Base-by-base conservation (phyloP, 2,888 invertebrate species). In the Scelioninae gen. 2 region DNA sequence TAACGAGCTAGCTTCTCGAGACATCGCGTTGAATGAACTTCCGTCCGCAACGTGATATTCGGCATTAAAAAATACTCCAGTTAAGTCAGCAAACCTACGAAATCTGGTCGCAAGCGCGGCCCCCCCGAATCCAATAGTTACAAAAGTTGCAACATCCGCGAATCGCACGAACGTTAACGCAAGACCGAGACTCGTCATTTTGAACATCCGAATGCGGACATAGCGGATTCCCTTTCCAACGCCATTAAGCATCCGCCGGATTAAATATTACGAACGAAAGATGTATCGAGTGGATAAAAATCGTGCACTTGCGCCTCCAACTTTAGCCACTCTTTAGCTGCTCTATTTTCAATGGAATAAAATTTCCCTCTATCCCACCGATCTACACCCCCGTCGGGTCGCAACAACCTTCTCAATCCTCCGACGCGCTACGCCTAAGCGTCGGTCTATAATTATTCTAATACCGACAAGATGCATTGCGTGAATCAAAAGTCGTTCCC, bases 1-100 rank as follows among this genome's bases (percentile, higher is more conserved):
- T 77, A 78, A 79, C 76, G 75, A 79, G 77, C 58, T 74, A 63
- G 57, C 61, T 74, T 69, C 68, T 71, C 68, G 57, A 71, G 60
- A 58, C 60, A 65, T 74, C 68, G 45, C 45, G 65, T 46, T 70
- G 73, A 63, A 64, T 70, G 74, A 74, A 69, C 63, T 65, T 64
- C 53, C 60, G 53, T 55, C 48, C 41, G 67, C 50, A 68, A 68
- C 19, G 60, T 68, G 60, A 74, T 64, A 71, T 74, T 63, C 37
- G 45, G 50, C 61, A 65, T 70, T 74, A 74, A 74, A 73, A 61
- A 53, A 33, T 37, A 19, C 18, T 55, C 22, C 6, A 28, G 37
- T 60, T 60, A 64, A 39, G 31, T 58, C 48, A 37, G 61, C 53
- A 37, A 60, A 69, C 35, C 55, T 41, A 41, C 33, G 63, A 69